Percentiles rank a stretch among this genome's conserved stretches.
These are phyloP conservation scores for Peribatodes rhomboidaria DNA, from an alignment of 2,888 invertebrate species.

Conservation along the genomic window DNA sequence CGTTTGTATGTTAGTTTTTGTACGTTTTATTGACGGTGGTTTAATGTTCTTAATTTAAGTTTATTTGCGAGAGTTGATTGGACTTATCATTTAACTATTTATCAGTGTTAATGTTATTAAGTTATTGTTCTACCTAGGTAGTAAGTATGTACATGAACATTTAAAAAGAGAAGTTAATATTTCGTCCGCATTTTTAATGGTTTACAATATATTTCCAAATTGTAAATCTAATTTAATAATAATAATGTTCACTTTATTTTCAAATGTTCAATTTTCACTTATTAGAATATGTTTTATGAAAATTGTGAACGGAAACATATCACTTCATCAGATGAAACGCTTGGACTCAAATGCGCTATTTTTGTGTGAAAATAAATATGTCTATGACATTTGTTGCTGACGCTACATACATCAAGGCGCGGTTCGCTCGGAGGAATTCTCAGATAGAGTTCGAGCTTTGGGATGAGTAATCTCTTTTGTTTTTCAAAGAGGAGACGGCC, in stretches of 20 bases:
- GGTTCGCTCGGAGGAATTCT: slow-evolving; percentile 78
- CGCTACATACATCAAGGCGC: slow-evolving; percentile 68
- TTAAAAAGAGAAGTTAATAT: too few relatives aligned
- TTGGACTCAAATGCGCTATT: not conserved
- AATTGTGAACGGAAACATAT: too few relatives aligned
- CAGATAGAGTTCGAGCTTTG: slow-evolving; percentile 81
- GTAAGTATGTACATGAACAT: too few relatives aligned
- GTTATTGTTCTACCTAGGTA: too few relatives aligned
- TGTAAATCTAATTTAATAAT: too few relatives aligned
- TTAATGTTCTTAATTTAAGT: not conserved
- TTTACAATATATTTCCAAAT: too few relatives aligned
- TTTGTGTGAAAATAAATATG: not conserved
- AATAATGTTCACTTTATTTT: too few relatives aligned
- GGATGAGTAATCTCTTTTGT: slow-evolving; percentile 86
- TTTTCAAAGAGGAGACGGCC: slow-evolving; percentile 75
- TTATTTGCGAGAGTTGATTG: not conserved
- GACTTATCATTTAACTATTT: too few relatives aligned
- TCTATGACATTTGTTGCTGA: slow-evolving; percentile 57
- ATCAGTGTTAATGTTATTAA: too few relatives aligned
- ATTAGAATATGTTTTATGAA: too few relatives aligned
- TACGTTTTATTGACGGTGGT: not conserved
- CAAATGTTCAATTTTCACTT: too few relatives aligned
- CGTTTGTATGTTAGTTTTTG: not conserved
- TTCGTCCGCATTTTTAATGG: too few relatives aligned
- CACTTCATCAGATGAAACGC: not conserved